Conservation (phyloP, 2,888 invertebrate genomes). For the Hylaea fasciaria region DNA sequence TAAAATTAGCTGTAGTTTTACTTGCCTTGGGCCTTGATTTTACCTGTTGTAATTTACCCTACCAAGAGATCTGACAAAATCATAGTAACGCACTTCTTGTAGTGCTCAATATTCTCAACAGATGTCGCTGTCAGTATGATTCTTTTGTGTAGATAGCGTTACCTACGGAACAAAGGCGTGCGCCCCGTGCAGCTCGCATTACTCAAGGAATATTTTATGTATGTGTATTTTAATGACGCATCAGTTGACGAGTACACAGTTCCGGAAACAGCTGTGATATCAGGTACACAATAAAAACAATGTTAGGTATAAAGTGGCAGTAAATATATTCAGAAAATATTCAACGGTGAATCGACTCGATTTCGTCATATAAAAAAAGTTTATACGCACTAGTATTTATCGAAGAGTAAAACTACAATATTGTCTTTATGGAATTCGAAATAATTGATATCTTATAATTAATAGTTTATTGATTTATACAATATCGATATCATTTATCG, state of each 20-base stretch:
- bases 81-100: no score
- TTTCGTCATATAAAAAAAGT: conserved; percentile 77
- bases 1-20: no score
- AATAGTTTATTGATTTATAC: conserved; percentile 83
- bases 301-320: conserved; percentile 74
- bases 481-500: conserved; percentile 72
- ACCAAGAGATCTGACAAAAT: neutral
- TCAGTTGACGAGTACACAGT: conserved; percentile 32
- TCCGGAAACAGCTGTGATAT: conserved; percentile 23
- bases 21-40: no score
- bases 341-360: conserved; percentile 76
- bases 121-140: conserved; percentile 44
- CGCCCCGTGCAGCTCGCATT: conserved; percentile 9
- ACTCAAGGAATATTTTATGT: conserved; percentile 25
- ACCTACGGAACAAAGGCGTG: conserved; percentile 33
- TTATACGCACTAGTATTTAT: conserved; percentile 58
- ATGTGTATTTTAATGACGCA: conserved; percentile 21
- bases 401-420: conserved; percentile 70
- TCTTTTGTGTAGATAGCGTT: conserved; percentile 9
- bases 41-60: no score
- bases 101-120: conserved; percentile 35
- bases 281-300: conserved; percentile 57
- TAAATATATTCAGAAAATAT: conserved; percentile 85
- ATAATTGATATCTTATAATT: conserved; percentile 74
- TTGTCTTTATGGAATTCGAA: conserved; percentile 72